Evolutionary conservation across 2,888 invertebrate genomes (phyloP).

Genomic region (Morinoia aosen): DNA sequence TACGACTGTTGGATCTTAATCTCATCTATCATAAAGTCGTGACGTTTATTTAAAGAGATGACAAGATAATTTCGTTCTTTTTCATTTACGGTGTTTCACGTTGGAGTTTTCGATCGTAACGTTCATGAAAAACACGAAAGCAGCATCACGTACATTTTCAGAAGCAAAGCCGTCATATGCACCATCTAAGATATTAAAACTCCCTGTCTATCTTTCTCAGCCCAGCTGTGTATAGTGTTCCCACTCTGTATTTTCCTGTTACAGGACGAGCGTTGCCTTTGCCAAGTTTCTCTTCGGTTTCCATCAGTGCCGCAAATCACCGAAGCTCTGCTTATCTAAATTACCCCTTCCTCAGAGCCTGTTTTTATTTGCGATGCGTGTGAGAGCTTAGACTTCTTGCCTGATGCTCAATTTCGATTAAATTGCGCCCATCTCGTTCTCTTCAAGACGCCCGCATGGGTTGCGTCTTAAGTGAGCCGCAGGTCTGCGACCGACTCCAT

Average conservation of each 20-base stretch:
- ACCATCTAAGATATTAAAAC: not conserved
- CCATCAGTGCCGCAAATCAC: not conserved
- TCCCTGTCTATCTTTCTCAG: not conserved
- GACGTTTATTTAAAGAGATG: not conserved
- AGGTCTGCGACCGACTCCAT: not conserved
- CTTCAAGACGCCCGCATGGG: not conserved
- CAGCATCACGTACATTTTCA: not conserved
- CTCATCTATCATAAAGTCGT: not conserved
- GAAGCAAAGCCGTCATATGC: not conserved
- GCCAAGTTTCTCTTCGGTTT: conserved; percentile 10
- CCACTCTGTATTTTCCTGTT: not conserved
- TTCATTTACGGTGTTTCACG: not conserved
- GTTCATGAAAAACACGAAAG: not conserved
- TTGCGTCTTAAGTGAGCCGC: not conserved
- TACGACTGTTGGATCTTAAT: not conserved
- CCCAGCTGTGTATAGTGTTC: not conserved
- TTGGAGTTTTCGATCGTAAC: not conserved
- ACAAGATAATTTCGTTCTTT: not conserved
- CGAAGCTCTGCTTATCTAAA: not conserved
- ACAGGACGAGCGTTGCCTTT: not conserved
- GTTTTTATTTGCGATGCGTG: not conserved
- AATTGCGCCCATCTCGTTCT: not conserved
- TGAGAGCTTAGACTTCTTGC: not conserved
- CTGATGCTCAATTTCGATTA: too few species aligned
- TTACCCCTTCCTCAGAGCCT: not conserved